Conservation (phyloP, 37 sponge, comb jelly and placozoan genomes). For the Aplysina aerophoba region DNA sequence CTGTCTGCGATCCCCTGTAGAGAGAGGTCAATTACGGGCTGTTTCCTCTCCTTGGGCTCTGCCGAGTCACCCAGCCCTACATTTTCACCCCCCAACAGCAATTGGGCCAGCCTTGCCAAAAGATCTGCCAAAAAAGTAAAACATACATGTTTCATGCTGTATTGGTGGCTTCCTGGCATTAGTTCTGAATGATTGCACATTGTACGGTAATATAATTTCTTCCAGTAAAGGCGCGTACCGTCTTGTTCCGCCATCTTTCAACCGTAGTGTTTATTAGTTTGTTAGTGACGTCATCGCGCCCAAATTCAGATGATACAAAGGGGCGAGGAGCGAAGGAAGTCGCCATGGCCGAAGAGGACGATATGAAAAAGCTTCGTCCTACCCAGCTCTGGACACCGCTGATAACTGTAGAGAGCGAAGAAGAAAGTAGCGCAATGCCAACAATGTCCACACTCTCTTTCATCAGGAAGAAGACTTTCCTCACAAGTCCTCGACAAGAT, state of each 20-base stretch:
- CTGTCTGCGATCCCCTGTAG: constrained; percentile 2
- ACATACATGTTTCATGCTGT: no score
- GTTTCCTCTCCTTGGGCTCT: background rate
- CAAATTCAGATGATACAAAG: no score
- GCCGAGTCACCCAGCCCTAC: background rate
- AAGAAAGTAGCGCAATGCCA: background rate
- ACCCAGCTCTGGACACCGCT: background rate
- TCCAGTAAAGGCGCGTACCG: background rate
- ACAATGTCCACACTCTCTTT: background rate
- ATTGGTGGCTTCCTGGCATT: no score
- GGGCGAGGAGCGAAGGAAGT: background rate
- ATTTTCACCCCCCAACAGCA: constrained; percentile 16
- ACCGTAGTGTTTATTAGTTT: background rate
- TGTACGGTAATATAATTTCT: background rate
- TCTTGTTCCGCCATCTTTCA: constrained; percentile 14
- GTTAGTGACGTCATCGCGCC: no score
- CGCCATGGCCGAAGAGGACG: background rate
- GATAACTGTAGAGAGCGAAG: constrained; percentile 23
- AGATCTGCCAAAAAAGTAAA: background rate
- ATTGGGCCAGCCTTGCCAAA: background rate
- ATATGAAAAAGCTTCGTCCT: background rate
- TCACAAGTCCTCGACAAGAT: constrained; percentile 7
- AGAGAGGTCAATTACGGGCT: constrained; percentile 1
- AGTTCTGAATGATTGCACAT: background rate
- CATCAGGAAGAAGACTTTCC: background rate